phyloP scores from a whole-genome alignment of 37 sponge, comb jelly and placozoan species.

The Aphrocallistes beatrix region DNA sequence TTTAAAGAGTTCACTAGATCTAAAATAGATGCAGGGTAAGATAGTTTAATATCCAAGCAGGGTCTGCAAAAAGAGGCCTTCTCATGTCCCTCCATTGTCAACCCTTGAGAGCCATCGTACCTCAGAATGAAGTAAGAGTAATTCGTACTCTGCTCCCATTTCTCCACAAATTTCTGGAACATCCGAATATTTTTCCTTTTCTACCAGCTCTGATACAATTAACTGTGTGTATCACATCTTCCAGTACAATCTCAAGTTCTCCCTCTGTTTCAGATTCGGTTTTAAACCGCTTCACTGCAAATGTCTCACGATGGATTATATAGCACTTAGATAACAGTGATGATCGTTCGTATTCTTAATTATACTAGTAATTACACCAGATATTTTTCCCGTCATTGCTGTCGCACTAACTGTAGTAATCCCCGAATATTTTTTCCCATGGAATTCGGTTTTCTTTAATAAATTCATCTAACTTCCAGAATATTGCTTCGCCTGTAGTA shows the following conservation, averaged over 20 bases:
- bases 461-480: background rate
- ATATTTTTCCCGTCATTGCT: slow-evolving; percentile 7
- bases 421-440: background rate
- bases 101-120: slow-evolving; percentile 2
- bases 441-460: background rate
- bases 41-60: background rate
- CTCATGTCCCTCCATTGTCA: background rate
- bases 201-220: slow-evolving; percentile 10
- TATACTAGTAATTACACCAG: slow-evolving; percentile 15
- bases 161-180: slow-evolving; percentile 13
- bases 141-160: background rate
- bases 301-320: background rate
- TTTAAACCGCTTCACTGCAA: slow-evolving; percentile 4
- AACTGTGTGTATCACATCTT: slow-evolving; percentile 1
- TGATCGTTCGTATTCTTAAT: slow-evolving; percentile 1
- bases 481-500: slow-evolving; percentile 1
- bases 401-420: background rate
- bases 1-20: slow-evolving; percentile 5
- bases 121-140: slow-evolving; percentile 13
- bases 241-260: background rate
- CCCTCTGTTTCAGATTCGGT: background rate
- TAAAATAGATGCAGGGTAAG: background rate
- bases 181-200: background rate
- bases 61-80: background rate
- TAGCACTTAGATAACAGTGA: slow-evolving; percentile 10